phyloP scores from a whole-genome alignment of 2,113 vertebrate species.

The Larimichthys crocea region DNA sequence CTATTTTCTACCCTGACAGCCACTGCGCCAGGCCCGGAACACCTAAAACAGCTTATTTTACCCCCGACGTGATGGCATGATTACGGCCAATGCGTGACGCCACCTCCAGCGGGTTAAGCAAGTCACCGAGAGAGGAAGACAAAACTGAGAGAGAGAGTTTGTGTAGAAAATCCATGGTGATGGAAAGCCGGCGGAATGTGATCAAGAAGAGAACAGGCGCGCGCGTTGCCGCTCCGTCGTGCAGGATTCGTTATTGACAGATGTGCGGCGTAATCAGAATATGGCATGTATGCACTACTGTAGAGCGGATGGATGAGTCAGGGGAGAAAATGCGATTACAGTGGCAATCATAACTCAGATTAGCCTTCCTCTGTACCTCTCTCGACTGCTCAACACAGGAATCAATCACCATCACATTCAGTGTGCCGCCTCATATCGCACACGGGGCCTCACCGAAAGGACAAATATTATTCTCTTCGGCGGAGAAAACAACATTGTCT shows the following conservation, averaged over 20 bases:
- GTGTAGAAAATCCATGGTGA: conserved; percentile 38
- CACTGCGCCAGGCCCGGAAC: conserved; percentile 2
- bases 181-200: conserved; percentile 38
- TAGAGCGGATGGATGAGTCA: conserved; percentile 63
- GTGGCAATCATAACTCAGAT: conserved; percentile 80
- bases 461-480: conserved; percentile 69
- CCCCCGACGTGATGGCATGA: conserved; percentile 64
- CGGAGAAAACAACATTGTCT: conserved; percentile 72
- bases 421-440: conserved; percentile 47
- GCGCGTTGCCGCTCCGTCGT: background rate
- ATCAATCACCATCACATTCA: conserved; percentile 75
- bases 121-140: conserved; percentile 44
- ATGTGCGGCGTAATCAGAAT: conserved; percentile 66
- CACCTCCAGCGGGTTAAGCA: conserved; percentile 55
- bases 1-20: conserved; percentile 57
- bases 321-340: conserved; percentile 74
- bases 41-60: conserved; percentile 63
- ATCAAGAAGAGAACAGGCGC: conserved; percentile 20
- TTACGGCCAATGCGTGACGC: conserved; percentile 60
- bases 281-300: conserved; percentile 38
- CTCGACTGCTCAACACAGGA: conserved; percentile 52
- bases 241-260: conserved; percentile 52
- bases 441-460: conserved; percentile 51
- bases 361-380: conserved; percentile 71
- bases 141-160: conserved; percentile 15